Percentiles rank a stretch among this genome's conserved stretches.
phyloP scores from a whole-genome alignment of 1,140 invertebrate genomes.

The Penaeus indicus region DNA sequence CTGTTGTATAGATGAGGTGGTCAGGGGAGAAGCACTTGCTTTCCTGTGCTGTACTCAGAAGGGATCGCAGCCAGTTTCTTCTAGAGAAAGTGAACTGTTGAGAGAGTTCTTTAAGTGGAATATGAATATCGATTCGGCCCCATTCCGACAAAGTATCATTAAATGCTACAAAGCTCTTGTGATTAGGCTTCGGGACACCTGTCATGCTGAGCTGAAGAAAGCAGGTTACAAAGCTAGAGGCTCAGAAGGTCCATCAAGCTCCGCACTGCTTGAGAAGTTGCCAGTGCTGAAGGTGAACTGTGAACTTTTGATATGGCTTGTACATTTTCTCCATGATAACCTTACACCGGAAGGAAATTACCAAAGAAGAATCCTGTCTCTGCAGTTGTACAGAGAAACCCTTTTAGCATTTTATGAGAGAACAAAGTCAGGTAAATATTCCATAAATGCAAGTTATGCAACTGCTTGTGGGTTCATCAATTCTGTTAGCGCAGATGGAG shows the following conservation, averaged over 20 bases:
- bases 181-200: conserved; percentile 41
- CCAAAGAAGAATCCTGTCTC: conserved; percentile 73
- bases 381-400: conserved; percentile 69
- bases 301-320: conserved; percentile 73
- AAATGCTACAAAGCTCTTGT: conserved; percentile 42
- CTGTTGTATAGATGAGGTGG: conserved; percentile 35
- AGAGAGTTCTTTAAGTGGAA: conserved; percentile 45
- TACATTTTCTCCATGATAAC: conserved; percentile 71
- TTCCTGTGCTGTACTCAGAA: conserved; percentile 50
- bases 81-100: conserved; percentile 22
- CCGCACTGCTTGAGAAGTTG: background rate
- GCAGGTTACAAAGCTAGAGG: background rate
- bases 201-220: conserved; percentile 28
- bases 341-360: conserved; percentile 74
- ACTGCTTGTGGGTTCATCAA: conserved; percentile 27
- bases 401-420: conserved; percentile 65
- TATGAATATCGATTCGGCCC: conserved; percentile 51
- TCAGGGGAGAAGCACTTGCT: conserved; percentile 45
- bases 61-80: conserved; percentile 41
- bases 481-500: background rate
- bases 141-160: conserved; percentile 46
- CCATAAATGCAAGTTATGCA: conserved; percentile 8
- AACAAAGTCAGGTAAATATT: conserved; percentile 34
- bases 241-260: background rate
- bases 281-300: conserved; percentile 39